Conservation (phyloP, 2,888 invertebrate species). For the Metopia argyrocephala region DNA sequence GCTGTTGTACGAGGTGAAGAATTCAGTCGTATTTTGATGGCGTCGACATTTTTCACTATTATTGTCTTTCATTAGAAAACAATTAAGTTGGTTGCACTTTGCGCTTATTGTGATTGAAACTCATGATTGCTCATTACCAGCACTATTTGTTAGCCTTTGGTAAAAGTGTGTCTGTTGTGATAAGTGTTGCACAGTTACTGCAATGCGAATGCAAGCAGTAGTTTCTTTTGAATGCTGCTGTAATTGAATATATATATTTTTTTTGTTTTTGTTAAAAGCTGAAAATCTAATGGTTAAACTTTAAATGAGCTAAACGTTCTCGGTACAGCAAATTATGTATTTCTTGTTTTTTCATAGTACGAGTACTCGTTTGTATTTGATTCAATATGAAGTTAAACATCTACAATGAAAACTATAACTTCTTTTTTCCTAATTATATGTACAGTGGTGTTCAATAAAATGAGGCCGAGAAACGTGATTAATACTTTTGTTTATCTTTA, state of each 20-base stretch:
- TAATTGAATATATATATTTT: conserved; percentile 36
- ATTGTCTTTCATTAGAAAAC: conserved; percentile 65
- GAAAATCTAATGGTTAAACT: conserved; percentile 8
- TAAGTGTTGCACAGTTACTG: conserved; percentile 12
- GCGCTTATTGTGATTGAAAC: conserved; percentile 62
- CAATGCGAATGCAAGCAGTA: conserved; percentile 32
- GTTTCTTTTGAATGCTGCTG: conserved; percentile 6
- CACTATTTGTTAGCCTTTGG: not conserved
- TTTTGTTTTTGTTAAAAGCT: conserved; percentile 35
- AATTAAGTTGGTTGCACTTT: conserved; percentile 66
- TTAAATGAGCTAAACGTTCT: conserved; percentile 50
- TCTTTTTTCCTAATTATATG: too few relatives aligned
- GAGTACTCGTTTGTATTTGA: too few relatives aligned
- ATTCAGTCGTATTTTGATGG: conserved; percentile 53
- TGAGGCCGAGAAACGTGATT: too few relatives aligned
- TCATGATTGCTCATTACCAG: conserved; percentile 56
- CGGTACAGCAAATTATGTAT: too few relatives aligned
- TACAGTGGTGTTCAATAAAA: too few relatives aligned
- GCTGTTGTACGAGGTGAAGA: conserved; percentile 29
- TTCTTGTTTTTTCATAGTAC: conserved; percentile 8
- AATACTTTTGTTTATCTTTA: too few relatives aligned
- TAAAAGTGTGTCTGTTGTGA: not conserved
- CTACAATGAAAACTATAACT: too few relatives aligned
- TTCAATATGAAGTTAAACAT: too few relatives aligned
- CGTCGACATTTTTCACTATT: conserved; percentile 62